Conservation (phyloP, 2,797 vertebrate genomes). For the Carduelis carduelis region DNA sequence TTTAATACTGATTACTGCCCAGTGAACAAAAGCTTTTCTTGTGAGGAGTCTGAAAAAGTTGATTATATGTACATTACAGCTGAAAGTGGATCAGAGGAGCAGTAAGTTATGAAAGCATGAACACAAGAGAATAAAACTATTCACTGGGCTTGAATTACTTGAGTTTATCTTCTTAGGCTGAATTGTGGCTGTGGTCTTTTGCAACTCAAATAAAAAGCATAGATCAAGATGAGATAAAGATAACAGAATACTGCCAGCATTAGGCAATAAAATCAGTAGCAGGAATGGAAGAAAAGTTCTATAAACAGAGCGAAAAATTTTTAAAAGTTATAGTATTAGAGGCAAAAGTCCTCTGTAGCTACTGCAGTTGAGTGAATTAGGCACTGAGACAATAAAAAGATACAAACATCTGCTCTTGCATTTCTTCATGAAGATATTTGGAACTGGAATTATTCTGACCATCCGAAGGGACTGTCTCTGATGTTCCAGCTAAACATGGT, state of each 20-base stretch:
- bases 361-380: not conserved
- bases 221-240: constrained; percentile 64
- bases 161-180: constrained; percentile 53
- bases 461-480: not conserved
- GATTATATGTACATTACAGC: constrained; percentile 48
- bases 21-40: constrained; percentile 61
- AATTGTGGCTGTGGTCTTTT: constrained; percentile 52
- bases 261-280: constrained; percentile 36
- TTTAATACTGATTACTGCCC: constrained; percentile 52
- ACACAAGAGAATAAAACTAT: constrained; percentile 52
- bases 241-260: constrained; percentile 1
- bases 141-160: constrained; percentile 49
- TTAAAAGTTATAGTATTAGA: not conserved
- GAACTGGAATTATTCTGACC: not conserved
- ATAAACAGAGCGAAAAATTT: not conserved
- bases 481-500: not conserved
- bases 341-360: not conserved
- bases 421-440: not conserved
- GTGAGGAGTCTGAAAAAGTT: constrained; percentile 47
- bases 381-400: not conserved
- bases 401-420: not conserved
- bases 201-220: constrained; percentile 53
- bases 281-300: constrained; percentile 18
- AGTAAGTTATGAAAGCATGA: constrained; percentile 55
- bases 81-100: constrained; percentile 46